Conservation (phyloP, 1,140 invertebrate genomes). For the Phortica variegata region DNA sequence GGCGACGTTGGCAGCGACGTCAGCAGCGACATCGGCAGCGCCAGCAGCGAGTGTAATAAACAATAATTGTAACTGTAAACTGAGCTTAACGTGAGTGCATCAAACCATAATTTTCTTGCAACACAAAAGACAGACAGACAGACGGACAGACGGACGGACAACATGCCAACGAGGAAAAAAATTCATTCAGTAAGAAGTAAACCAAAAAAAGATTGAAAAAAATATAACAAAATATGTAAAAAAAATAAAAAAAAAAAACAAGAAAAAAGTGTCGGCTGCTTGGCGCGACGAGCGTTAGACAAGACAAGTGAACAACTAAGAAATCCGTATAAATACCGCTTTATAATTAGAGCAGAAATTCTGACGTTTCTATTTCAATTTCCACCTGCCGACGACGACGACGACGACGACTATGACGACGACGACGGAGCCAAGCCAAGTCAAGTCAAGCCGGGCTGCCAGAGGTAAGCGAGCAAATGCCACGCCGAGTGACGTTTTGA, state of each 20-base stretch:
- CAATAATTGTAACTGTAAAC: constrained; percentile 55
- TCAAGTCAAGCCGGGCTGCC: no score
- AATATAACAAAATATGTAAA: neutral
- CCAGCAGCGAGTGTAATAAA: constrained; percentile 31
- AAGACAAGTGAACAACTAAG: constrained; percentile 17
- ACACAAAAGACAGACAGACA: constrained; percentile 26
- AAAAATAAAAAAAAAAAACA: no score
- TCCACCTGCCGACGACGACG: constrained; percentile 32
- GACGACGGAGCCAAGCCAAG: neutral
- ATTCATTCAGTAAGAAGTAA: neutral
- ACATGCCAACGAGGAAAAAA: neutral
- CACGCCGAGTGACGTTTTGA: constrained; percentile 56
- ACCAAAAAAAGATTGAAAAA: neutral
- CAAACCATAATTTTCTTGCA: constrained; percentile 55
- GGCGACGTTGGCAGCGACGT: constrained; percentile 12
- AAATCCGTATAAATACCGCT: constrained; percentile 37
- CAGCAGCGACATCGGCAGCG: constrained; percentile 15
- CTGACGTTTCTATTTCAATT: constrained; percentile 57
- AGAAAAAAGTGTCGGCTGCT: constrained; percentile 19
- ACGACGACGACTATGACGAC: neutral
- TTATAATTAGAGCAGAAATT: constrained; percentile 58
- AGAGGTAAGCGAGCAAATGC: constrained; percentile 54
- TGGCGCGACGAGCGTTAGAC: constrained; percentile 4
- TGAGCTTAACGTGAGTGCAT: constrained; percentile 54
- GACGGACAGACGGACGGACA: neutral